A percentile compares a stretch with the other conserved stretches of the same genome.
Evolutionary conservation across 1,140 invertebrate genomes (phyloP).

Genomic region (Halyomorpha halys): DNA sequence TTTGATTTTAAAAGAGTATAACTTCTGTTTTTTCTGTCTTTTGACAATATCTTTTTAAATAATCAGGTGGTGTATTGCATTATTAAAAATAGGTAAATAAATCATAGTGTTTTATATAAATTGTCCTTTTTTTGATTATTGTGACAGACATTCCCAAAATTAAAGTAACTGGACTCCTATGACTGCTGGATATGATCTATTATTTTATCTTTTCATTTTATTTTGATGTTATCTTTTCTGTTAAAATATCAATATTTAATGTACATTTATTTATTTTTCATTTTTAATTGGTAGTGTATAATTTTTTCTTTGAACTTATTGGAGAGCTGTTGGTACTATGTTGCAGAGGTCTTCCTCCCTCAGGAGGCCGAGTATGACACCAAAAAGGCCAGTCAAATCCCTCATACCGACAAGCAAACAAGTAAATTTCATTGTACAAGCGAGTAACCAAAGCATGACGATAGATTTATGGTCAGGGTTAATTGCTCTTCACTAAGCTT

Average conservation of each 20-base stretch:
- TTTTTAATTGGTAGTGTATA: not conserved
- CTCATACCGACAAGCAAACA: slow-evolving; percentile 20
- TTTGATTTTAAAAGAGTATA: too few species aligned
- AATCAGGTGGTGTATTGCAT: too few species aligned
- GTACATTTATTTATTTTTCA: slow-evolving; percentile 2
- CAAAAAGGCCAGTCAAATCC: slow-evolving; percentile 17
- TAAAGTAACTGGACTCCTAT: too few species aligned
- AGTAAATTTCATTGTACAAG: slow-evolving; percentile 19
- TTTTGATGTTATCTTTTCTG: not conserved
- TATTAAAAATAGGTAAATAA: too few species aligned
- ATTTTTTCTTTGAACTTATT: slow-evolving; percentile 8
- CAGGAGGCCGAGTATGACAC: slow-evolving; percentile 11
- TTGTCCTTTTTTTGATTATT: too few species aligned
- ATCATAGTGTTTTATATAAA: too few species aligned
- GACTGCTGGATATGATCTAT: too few species aligned
- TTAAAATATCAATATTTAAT: not conserved
- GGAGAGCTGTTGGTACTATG: slow-evolving; percentile 14
- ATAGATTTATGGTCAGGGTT: slow-evolving; percentile 15
- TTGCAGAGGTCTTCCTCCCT: slow-evolving; percentile 13
- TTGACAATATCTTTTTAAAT: too few species aligned
- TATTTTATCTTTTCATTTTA: too few species aligned
- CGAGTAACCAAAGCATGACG: slow-evolving; percentile 17
- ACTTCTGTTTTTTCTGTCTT: too few species aligned
- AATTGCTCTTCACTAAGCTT: slow-evolving; percentile 12
- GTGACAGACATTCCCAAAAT: too few species aligned